These are phyloP conservation scores for Dolichoris vasculosae DNA, from an alignment of 1,140 invertebrate genomes.

Conservation along the genomic window DNA sequence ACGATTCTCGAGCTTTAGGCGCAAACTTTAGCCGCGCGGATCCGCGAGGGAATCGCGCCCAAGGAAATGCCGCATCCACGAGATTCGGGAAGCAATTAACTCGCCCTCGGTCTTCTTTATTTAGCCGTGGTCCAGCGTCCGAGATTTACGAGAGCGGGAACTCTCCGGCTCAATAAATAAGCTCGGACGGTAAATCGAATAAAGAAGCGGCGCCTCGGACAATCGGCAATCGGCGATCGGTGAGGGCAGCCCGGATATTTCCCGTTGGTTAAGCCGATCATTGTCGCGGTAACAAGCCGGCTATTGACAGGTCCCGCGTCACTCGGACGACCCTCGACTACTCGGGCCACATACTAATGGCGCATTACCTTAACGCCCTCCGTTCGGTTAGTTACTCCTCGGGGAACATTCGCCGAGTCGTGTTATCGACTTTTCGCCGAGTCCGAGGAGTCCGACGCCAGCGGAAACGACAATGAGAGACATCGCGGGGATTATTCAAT, in stretches of 20 bases:
- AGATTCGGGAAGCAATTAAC: constrained; percentile 31
- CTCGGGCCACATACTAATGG: constrained; percentile 53
- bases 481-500: background rate
- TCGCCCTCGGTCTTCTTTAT: background rate
- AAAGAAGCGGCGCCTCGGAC: background rate
- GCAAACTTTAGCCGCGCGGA: background rate
- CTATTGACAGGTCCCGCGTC: constrained; percentile 52
- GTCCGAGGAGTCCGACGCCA: background rate
- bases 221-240: constrained; percentile 57
- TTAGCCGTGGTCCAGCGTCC: background rate
- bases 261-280: constrained; percentile 54
- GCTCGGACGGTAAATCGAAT: background rate
- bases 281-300: constrained; percentile 57
- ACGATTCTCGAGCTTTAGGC: constrained; percentile 26
- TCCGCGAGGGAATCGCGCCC: background rate
- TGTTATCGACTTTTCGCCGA: constrained; percentile 41
- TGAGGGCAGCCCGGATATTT: constrained; percentile 33
- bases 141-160: constrained; percentile 18
- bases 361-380: constrained; percentile 51
- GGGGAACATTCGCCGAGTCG: constrained; percentile 13
- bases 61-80: background rate
- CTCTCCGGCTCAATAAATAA: background rate
- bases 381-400: constrained; percentile 50
- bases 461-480: background rate
- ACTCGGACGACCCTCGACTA: constrained; percentile 12